Evolutionary conservation across 2,797 vertebrate genomes (phyloP), one percentile per base, ranked within the genome.

Genomic region (Sebastes aleutianus): DNA sequence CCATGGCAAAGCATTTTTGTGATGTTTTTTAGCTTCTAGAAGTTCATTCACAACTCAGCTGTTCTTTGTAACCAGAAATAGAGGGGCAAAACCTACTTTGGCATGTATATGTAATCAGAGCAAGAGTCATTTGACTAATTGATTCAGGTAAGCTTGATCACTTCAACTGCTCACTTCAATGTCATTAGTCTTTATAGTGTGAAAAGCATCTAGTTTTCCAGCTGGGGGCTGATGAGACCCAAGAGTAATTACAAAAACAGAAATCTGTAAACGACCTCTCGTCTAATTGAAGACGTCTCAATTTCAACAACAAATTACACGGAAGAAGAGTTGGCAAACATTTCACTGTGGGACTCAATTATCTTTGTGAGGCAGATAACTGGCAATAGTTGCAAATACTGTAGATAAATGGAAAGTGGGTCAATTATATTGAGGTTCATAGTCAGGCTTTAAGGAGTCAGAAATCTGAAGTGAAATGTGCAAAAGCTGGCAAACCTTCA

Each of bases 91-190:
- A 24, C 8, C 4, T 0, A 11, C 57, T 53, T 61, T 22, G 8
- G 43, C 29, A 70, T 31, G 47, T 74, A 13, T 50, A 54, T 62
- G 67, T 70, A 74, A 88, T 77, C 50, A 61, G 47, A 27, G 31
- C 57, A 47, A 65, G 76, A 82, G 72, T 77, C 80, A 89, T 85
- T 80, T 80, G 62, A 79, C 80, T 87, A 75, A 87, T 80, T 87
- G 70, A 71, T 27, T 85, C 43, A 63, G 47, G 27, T 68, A 71
- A 58, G 67, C 79, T 64, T 36, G n/a, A 87, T 84, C 10, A 75
- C 64, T 43, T 74, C 24, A 71, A 12, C 59, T 69, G 59, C 69
- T 83, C 68, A 70, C 47, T 63, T 85, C 63, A 62, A 50, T 70
- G 63, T 87, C 39, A 79, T 75, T 82, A 63, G 24, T 68, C 67